Evolutionary conservation across 2,113 vertebrate genomes (phyloP).

Genomic region (Ahaetulla prasina): DNA sequence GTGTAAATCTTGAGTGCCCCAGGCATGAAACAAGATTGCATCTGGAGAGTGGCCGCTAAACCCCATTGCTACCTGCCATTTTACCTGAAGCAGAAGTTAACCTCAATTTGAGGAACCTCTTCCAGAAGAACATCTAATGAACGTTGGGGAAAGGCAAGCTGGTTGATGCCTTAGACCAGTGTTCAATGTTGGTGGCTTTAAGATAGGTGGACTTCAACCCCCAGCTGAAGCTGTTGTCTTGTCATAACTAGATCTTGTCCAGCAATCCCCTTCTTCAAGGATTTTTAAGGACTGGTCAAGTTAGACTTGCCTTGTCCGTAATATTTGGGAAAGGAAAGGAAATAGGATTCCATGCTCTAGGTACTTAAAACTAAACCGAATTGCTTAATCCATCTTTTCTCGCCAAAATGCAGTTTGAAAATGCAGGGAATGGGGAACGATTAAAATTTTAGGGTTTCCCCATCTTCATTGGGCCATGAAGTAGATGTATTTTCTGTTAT

Average conservation of each 20-base stretch:
- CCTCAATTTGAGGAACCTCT: not conserved
- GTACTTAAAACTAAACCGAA: not conserved
- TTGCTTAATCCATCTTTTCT: not conserved
- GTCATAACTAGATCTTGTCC: not conserved
- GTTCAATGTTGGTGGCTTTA: not conserved
- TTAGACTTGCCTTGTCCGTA: too few species aligned
- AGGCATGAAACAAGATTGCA: not conserved
- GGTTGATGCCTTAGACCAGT: not conserved
- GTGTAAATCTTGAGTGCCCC: not conserved
- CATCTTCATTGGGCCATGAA: not conserved
- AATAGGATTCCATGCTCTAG: not conserved
- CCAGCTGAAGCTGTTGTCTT: not conserved
- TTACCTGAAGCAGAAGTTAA: not conserved
- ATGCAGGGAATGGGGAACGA: not conserved
- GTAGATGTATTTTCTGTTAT: not conserved
- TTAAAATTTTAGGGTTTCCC: not conserved
- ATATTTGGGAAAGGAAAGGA: not conserved
- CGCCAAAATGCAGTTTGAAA: not conserved
- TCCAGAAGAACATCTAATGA: not conserved
- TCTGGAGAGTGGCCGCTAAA: not conserved
- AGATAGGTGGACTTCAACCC: not conserved
- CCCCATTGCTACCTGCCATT: not conserved
- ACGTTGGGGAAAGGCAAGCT: not conserved
- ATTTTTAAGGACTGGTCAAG: not conserved
- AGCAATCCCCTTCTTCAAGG: not conserved